Base-by-base conservation (phyloP, 2,113 vertebrate genomes). In the Capreolus pygargus region DNA sequence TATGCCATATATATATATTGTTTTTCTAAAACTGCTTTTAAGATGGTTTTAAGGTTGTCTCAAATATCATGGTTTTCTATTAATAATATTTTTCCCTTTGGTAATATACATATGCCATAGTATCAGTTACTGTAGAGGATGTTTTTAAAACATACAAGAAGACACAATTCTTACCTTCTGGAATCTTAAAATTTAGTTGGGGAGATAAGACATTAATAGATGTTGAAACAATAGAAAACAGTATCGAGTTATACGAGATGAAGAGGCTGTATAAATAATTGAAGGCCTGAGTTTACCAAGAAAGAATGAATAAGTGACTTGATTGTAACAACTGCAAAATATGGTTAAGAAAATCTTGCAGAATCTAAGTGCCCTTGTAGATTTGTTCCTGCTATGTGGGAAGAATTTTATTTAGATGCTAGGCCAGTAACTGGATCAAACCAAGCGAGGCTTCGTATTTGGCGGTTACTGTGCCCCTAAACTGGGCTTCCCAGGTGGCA, bases 121-220 rank as follows among this genome's bases (percentile, higher is more conserved):
- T 50, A 6, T 61, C 43, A 47, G 30, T 89, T 86, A 47, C 27
- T 17, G 0, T 14, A 84, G 86, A 96, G 3, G 25, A 64, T 82
- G 9, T 30, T 60, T 60, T 52, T 16, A 47, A 60, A 91, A 86
- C 36, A 19, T 17, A n/a, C 30, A 54, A 92, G 76, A 70, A 58
- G 21, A 5, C 5, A 52, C 5, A 57, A 33, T 58, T 70, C 10
- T 90, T 90, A 61, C 47, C 15, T 91, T 89, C 28, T 23, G 60
- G 10, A 14, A 90, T 6, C 47, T 98, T 95, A 87, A 78, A 55
- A n/a, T 93, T 93, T 52, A 90, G 17, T 82, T 85, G 45, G 39
- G 1, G 15, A 87, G 57, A 19, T 81, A 27, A 76, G 6, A n/a
- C 27, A 23, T 21, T 76, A 76, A 76, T 43, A 33, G 39, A 50